Conservation (phyloP, 2,888 invertebrate genomes). For the Melieria picta region DNA sequence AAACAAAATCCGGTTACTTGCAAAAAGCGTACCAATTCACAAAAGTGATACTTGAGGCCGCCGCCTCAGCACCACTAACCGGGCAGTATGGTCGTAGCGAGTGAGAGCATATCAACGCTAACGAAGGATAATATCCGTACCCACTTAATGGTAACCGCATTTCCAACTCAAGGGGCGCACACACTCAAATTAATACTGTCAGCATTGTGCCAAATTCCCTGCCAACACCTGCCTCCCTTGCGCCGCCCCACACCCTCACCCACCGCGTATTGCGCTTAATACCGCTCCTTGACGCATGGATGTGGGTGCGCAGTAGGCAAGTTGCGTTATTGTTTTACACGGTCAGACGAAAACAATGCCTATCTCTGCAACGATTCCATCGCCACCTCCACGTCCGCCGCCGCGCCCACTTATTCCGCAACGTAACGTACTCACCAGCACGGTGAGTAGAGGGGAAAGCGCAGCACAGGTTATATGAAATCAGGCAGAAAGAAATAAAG, state of each 20-base stretch:
- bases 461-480: conserved; percentile 14
- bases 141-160: conserved; percentile 1
- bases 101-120: conserved; percentile 16
- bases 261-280: not conserved
- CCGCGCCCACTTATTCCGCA: not conserved
- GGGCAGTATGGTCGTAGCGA: conserved; percentile 2
- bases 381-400: not conserved
- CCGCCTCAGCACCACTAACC: not conserved
- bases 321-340: conserved; percentile 24
- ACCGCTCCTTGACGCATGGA: too few species aligned
- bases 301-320: not conserved
- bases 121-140: conserved; percentile 24
- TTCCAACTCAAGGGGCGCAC: not conserved
- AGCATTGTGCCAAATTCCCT: not conserved
- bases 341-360: conserved; percentile 24
- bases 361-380: not conserved
- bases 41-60: not conserved
- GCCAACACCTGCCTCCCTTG: not conserved
- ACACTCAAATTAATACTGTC: not conserved
- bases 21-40: not conserved
- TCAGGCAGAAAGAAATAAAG: conserved; percentile 28
- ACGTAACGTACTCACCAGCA: too few species aligned
- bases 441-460: too few species aligned
- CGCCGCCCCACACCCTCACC: not conserved
- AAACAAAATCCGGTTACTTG: not conserved